phyloP scores from a whole-genome alignment of 2,888 invertebrate species.

The Drosophila macrothrix region DNA sequence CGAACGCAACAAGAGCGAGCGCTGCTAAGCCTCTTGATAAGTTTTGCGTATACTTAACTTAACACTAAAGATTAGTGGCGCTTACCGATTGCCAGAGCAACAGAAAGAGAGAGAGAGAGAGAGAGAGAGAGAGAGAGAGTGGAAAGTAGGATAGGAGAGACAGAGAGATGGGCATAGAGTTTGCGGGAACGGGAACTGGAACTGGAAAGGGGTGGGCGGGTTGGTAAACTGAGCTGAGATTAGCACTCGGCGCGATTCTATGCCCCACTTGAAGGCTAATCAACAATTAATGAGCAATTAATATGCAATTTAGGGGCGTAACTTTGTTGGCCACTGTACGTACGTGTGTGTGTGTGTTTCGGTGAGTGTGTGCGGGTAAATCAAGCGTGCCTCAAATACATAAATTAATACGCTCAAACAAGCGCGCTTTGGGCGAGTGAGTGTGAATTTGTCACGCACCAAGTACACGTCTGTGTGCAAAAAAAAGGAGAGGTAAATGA shows the following conservation, averaged over 20 bases:
- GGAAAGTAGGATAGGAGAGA: neutral
- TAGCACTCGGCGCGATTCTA: slow-evolving; percentile 29
- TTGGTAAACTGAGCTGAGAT: slow-evolving; percentile 33
- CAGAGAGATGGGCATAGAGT: too few relatives aligned
- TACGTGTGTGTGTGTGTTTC: neutral
- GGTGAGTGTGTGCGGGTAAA: slow-evolving; percentile 29
- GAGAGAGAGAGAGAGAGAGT: neutral
- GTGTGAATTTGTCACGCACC: slow-evolving; percentile 23
- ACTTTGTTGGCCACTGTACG: slow-evolving; percentile 25
- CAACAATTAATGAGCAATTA: slow-evolving; percentile 79
- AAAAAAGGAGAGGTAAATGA: neutral
- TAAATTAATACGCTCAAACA: slow-evolving; percentile 51
- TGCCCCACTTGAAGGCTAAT: slow-evolving; percentile 64
- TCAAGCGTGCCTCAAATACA: slow-evolving; percentile 62
- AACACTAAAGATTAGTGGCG: slow-evolving; percentile 62
- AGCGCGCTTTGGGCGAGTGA: slow-evolving; percentile 1
- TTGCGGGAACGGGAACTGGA: neutral
- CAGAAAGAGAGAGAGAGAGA: neutral
- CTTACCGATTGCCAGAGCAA: slow-evolving; percentile 18
- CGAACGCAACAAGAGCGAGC: slow-evolving; percentile 43
- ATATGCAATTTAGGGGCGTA: slow-evolving; percentile 70
- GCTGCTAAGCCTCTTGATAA: slow-evolving; percentile 56
- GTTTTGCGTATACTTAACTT: slow-evolving; percentile 68
- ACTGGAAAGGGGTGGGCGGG: neutral
- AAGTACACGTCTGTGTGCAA: slow-evolving; percentile 9